phyloP scores from a whole-genome alignment of 2,113 vertebrate species.

The Pseudopodoces humilis region DNA sequence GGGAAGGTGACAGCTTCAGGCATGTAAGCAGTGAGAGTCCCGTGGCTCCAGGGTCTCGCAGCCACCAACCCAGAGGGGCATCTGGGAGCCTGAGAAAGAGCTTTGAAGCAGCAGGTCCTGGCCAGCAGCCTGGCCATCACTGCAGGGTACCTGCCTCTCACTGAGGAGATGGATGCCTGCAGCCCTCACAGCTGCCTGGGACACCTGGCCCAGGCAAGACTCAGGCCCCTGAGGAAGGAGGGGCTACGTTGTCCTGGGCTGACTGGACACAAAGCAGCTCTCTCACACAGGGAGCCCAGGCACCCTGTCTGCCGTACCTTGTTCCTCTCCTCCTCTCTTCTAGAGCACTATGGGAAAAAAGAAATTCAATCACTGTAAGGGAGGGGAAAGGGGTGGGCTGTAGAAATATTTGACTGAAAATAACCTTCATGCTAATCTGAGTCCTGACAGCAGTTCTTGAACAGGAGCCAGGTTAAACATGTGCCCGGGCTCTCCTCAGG shows the following conservation, averaged over 20 bases:
- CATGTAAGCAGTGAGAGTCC: conserved; percentile 71
- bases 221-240: not conserved
- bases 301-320: not conserved
- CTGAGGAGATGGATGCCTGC: not conserved
- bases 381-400: conserved; percentile 10
- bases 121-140: conserved; percentile 31
- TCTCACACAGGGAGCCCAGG: rapidly evolving
- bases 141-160: not conserved
- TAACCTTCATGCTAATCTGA: conserved; percentile 54
- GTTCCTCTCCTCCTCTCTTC: not conserved
- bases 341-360: not conserved
- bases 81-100: not conserved
- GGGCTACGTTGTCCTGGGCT: rapidly evolving
- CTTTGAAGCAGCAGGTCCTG: not conserved
- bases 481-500: not conserved
- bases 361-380: conserved; percentile 44
- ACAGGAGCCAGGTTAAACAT: not conserved
- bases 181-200: rapidly evolving
- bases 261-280: not conserved
- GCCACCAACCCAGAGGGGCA: not conserved
- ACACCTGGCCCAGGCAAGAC: not conserved
- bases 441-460: not conserved
- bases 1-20: conserved; percentile 72
- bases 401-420: conserved; percentile 49
- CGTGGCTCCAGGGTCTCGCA: not conserved